Base-by-base conservation (phyloP, 2,888 invertebrate species). In the Temnothorax ravouxi region DNA sequence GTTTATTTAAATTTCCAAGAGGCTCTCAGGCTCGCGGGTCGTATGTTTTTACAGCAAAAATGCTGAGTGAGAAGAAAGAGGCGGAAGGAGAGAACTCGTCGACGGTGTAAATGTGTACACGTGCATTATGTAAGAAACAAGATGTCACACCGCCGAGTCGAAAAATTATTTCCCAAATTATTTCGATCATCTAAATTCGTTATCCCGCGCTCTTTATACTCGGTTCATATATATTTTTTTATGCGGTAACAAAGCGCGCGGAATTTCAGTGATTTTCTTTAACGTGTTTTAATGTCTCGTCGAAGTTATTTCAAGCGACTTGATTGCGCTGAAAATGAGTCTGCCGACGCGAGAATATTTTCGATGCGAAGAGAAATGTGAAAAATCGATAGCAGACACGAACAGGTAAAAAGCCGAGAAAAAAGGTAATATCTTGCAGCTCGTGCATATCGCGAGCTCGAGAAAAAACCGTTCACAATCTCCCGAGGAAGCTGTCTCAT, bases 1-100 rank as follows among this genome's bases (percentile, higher is more conserved):
- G 67, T 54, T 72, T 80, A 72, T 80, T 80, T 59, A 80, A 71
- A 71, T 72, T 80, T 72, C 47, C 72, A 34, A 80, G 72, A 50
- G 11, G 47, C 72, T 61, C 47, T 34, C 41, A 5, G 21, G 4
- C 29, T 29, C 13, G n/a, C 41, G 15, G 34, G n/a, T 54, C n/a
- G 69, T 79, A 41, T 59, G 34, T 38, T 71, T 50, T 59, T 44
- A 61, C 11, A 38, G 9, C 15, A 29, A 80, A 72, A 71, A 59
- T 13, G 13, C 18, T 50, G 34, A 47, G 47, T 25, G 15, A 47
- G 18, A 44, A 47, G 59, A 67, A 54, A 54, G 38, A 62, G 62
- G 34, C 18, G 25, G 25, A 34, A n/a, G 41, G 41, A 76, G 41
- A 76, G 15, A n/a, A 21, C 6, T 38, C 18, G 47, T 38, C 15